phyloP scores from a whole-genome alignment of 2,113 vertebrate genomes.

The Poecilia latipinna region DNA sequence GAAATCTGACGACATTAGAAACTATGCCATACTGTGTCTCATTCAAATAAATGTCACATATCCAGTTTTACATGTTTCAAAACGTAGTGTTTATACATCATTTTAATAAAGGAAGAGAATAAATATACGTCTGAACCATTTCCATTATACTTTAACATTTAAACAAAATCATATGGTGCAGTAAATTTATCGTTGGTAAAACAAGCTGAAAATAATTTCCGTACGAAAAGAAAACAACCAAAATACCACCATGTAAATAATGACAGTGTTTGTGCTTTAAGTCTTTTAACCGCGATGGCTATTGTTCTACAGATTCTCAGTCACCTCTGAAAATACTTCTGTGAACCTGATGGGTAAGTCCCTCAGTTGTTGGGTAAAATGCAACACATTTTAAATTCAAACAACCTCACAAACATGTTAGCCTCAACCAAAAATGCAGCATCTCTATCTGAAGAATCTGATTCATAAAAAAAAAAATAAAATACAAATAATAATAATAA shows the following conservation, averaged over 20 bases:
- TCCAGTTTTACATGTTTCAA: constrained; percentile 75
- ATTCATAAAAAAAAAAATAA: constrained; percentile 54
- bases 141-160: constrained; percentile 76
- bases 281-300: constrained; percentile 76
- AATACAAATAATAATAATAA: constrained; percentile 22
- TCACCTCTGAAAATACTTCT: constrained; percentile 58
- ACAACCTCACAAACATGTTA: constrained; percentile 32
- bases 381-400: constrained; percentile 48
- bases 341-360: constrained; percentile 48
- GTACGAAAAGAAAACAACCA: constrained; percentile 38
- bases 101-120: constrained; percentile 78
- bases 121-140: constrained; percentile 77
- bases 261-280: constrained; percentile 78
- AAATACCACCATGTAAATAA: constrained; percentile 66
- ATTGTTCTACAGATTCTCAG: constrained; percentile 73
- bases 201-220: constrained; percentile 71
- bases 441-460: constrained; percentile 40
- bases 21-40: constrained; percentile 80
- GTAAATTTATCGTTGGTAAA: constrained; percentile 72
- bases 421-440: constrained; percentile 52
- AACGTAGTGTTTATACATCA: constrained; percentile 73
- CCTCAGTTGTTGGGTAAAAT: constrained; percentile 24
- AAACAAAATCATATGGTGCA: constrained; percentile 78
- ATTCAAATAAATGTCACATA: constrained; percentile 79
- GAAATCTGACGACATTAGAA: constrained; percentile 81